Evolutionary conservation across 2,113 vertebrate species (phyloP).

Genomic region (Tychaedon coryphoeus): DNA sequence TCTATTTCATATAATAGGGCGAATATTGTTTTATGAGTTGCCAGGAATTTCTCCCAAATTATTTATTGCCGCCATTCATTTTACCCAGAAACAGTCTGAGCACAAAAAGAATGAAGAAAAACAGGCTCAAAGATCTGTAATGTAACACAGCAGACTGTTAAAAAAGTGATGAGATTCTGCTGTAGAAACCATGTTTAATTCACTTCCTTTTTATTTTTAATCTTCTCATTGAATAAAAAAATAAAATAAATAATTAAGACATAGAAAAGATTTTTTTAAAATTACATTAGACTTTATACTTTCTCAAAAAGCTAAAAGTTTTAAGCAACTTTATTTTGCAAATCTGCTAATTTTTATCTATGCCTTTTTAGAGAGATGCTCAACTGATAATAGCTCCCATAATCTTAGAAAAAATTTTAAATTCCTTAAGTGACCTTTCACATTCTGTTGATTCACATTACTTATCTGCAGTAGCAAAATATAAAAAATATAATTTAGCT

Average conservation of each 20-base stretch:
- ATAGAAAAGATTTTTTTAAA: background rate
- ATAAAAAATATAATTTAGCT: background rate
- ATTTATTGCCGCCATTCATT: slow-evolving; percentile 24
- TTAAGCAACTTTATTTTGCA: background rate
- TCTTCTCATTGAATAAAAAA: background rate
- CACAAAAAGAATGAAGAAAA: slow-evolving; percentile 28
- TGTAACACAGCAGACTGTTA: background rate
- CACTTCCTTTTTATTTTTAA: background rate
- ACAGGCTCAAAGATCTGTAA: background rate
- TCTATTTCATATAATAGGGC: slow-evolving; percentile 18
- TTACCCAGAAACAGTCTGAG: background rate
- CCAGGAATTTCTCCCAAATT: slow-evolving; percentile 38
- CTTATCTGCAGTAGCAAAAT: background rate
- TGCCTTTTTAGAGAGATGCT: background rate
- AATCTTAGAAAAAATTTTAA: background rate
- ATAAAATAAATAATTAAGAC: background rate
- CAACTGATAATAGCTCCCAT: background rate
- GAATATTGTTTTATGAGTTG: slow-evolving; percentile 54
- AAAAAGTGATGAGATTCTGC: background rate
- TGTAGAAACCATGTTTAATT: background rate
- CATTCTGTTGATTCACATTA: background rate
- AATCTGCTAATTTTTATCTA: background rate
- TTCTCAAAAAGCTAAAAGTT: background rate
- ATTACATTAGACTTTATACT: background rate
- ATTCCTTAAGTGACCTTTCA: background rate